These are phyloP conservation scores for Limanda limanda DNA, from an alignment of 2,113 vertebrate species.

Conservation along the genomic window DNA sequence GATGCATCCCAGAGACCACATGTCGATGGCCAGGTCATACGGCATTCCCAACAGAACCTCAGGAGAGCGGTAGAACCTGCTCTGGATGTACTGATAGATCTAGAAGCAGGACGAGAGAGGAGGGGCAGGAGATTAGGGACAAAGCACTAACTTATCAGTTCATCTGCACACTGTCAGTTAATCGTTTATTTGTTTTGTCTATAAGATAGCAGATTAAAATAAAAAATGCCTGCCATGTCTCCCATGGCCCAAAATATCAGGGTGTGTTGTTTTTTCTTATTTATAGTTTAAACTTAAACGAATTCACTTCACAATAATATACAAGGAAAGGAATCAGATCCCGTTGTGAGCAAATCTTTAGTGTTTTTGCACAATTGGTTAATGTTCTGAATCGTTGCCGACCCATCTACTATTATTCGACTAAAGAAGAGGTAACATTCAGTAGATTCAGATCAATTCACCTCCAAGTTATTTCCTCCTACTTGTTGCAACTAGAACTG, in stretches of 20 bases:
- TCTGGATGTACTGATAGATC: slow-evolving; percentile 98
- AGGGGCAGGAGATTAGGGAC: not conserved
- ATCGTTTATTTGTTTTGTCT: too few species aligned
- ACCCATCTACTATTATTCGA: too few species aligned
- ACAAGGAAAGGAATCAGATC: not conserved
- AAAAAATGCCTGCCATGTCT: not conserved
- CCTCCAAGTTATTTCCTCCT: too few species aligned
- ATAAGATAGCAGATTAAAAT: not conserved
- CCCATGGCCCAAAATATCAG: too few species aligned
- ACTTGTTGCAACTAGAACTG: too few species aligned
- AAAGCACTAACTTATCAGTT: not conserved
- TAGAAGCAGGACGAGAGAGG: slow-evolving; percentile 46
- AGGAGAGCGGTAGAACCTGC: slow-evolving; percentile 94
- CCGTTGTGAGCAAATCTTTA: not conserved
- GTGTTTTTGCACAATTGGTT: not conserved
- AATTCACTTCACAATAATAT: too few species aligned
- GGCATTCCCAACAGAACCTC: slow-evolving; percentile 94
- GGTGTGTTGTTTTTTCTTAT: too few species aligned
- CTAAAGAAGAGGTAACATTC: too few species aligned
- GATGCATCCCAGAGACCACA: slow-evolving; percentile 96
- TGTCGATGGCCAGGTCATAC: slow-evolving; percentile 95
- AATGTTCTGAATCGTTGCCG: not conserved
- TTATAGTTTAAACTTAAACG: too few species aligned
- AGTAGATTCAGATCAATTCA: not conserved
- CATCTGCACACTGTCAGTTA: not conserved